Evolutionary conservation across 2,888 invertebrate genomes (phyloP), one percentile per base, ranked within the genome.

Genomic region (Netelia fuscicornis): DNA sequence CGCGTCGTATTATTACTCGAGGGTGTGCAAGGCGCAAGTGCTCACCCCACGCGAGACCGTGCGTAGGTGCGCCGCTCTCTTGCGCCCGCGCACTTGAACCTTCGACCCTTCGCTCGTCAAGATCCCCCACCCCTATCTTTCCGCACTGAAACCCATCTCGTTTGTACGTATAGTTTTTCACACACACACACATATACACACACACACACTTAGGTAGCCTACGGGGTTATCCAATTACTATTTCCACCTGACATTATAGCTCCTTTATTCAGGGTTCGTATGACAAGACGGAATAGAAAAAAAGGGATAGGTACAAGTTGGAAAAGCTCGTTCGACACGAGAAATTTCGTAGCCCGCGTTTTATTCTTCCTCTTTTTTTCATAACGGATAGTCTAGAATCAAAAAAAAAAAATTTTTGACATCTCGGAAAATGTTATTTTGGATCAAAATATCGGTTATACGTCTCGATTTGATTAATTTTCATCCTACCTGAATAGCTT

Each of bases 71-170:
- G 56, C 42, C 17, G 44, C 23, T 56, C 65, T 80, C 74, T 80
- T 44, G 85, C 85, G 83, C 83, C 76, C 79, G 85, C 85, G 85
- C 80, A 85, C 85, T 85, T 85, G 83, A 85, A 85, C 83, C 80
- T 76, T 80, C 83, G 80, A 80, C 85, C 83, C 85, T 80, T 42
- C 54, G 62, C 79, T 83, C 80, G 37, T 84, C 83, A 75, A 80
- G 42, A 67, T 13, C 25, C 17, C 76, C 64, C 44, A 6, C 56
- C 44, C 65, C 44, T 11, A 23, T 2, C 42, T 48, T 30, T 13
- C 30, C 58, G 9, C 62, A 48, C 37, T 6, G 37, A 77, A 77
- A 44, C 68, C 68, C 71, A 77, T 68, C 76, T 11, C 54, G 62
- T 65, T 68, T 54, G 67, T 58, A 80, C 25, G 30, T 44, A 67